phyloP scores from a whole-genome alignment of 2,888 invertebrate genomes.

The Elegia similella region DNA sequence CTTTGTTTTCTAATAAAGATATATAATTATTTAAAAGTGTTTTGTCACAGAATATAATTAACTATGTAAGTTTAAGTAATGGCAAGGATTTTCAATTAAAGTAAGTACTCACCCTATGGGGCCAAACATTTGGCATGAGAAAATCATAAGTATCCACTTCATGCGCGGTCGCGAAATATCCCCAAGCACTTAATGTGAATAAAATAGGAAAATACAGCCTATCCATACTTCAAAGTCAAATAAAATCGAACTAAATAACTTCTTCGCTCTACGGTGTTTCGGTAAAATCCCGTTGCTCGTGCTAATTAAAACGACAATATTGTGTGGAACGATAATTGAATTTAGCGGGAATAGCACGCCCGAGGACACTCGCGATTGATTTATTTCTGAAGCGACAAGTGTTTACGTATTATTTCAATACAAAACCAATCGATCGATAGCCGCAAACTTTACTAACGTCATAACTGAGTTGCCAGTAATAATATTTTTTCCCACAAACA shows the following conservation, averaged over 20 bases:
- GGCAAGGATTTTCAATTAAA: background rate
- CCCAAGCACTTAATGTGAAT: constrained; percentile 35
- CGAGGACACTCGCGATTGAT: constrained; percentile 31
- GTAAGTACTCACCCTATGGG: constrained; percentile 86
- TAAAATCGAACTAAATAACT: constrained; percentile 9
- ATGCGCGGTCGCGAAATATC: constrained; percentile 38
- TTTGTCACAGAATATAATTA: no score
- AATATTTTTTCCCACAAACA: background rate
- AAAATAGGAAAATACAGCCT: constrained; percentile 37
- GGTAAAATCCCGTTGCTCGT: background rate
- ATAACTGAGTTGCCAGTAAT: constrained; percentile 42
- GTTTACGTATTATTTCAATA: constrained; percentile 49
- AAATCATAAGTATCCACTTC: constrained; percentile 84
- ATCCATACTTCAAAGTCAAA: constrained; percentile 34
- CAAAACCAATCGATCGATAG: constrained; percentile 50
- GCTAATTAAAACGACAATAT: background rate
- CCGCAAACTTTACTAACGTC: constrained; percentile 47
- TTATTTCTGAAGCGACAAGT: constrained; percentile 43
- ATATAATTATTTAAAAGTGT: no score
- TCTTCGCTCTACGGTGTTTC: background rate
- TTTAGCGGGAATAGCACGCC: constrained; percentile 18
- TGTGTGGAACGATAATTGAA: constrained; percentile 16
- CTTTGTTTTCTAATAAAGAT: no score
- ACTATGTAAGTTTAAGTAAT: no score
- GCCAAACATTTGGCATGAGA: constrained; percentile 91